Evolutionary conservation across 2,797 vertebrate species (phyloP).

Genomic region (Monodelphis domestica): DNA sequence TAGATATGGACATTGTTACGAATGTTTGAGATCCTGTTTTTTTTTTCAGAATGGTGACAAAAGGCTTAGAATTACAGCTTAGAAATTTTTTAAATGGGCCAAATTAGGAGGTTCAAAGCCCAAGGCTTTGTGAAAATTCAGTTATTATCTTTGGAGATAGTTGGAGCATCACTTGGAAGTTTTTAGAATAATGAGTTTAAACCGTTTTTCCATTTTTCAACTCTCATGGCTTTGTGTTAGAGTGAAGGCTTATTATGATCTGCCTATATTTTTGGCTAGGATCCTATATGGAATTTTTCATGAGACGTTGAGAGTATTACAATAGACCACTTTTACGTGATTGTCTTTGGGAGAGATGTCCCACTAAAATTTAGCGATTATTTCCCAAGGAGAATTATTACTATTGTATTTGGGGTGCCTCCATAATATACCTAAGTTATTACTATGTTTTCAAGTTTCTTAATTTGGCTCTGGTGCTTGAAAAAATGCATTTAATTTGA

Average conservation of each 20-base stretch:
- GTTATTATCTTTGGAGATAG: neutral
- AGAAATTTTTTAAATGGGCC: neutral
- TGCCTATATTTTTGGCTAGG: constrained; percentile 19
- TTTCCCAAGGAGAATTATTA: constrained; percentile 34
- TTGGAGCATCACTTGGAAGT: constrained; percentile 3
- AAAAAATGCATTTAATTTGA: neutral
- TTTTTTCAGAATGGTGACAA: constrained; percentile 45
- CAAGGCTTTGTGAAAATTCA: neutral
- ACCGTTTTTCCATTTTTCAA: constrained; percentile 39
- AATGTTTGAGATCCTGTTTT: constrained; percentile 32
- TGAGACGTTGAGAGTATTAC: neutral
- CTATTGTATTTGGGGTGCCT: neutral
- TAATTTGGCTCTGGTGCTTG: constrained; percentile 15
- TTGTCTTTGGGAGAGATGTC: neutral
- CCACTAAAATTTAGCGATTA: constrained; percentile 18
- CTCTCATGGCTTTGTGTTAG: constrained; percentile 16
- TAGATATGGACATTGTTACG: constrained; percentile 21
- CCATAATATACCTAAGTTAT: neutral
- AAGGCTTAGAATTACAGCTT: neutral
- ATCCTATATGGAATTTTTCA: neutral
- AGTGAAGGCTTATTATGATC: neutral
- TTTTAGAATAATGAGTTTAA: constrained; percentile 42
- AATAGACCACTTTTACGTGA: constrained; percentile 24
- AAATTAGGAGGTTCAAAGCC: neutral
- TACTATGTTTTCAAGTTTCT: constrained; percentile 46